These are phyloP conservation scores for Bubo bubo DNA, from an alignment of 2,113 vertebrate genomes.

Conservation along the genomic window DNA sequence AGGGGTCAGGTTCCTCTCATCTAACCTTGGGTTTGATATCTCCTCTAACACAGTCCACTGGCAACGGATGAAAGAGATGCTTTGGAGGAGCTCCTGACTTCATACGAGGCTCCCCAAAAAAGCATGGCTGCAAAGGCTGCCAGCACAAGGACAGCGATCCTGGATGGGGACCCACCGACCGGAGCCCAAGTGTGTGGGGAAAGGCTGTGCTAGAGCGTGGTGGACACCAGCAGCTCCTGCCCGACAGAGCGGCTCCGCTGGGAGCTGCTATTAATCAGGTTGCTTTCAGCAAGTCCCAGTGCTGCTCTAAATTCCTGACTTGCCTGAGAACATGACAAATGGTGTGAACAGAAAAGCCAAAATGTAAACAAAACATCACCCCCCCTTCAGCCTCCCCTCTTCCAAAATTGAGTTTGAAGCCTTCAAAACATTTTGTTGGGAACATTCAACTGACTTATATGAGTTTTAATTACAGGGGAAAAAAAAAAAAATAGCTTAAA, in stretches of 20 bases:
- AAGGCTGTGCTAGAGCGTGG: not conserved
- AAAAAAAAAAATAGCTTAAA: not conserved
- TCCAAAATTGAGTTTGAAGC: conserved; percentile 10
- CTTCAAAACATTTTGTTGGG: not conserved
- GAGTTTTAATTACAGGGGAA: not conserved
- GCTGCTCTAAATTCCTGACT: conserved; percentile 29
- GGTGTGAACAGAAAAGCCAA: conserved; percentile 20
- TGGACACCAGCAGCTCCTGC: not conserved
- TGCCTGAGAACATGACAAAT: conserved; percentile 35
- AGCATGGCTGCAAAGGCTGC: not conserved
- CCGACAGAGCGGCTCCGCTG: not conserved
- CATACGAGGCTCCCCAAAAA: not conserved
- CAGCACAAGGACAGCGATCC: not conserved
- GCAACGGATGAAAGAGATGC: not conserved
- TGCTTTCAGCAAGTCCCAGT: conserved; percentile 24
- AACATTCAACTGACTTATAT: not conserved
- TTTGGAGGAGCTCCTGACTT: not conserved
- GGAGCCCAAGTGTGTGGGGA: not conserved
- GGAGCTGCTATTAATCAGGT: conserved; percentile 30
- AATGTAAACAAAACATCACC: conserved; percentile 36
- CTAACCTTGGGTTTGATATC: not conserved
- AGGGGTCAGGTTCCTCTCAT: not conserved
- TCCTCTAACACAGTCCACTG: not conserved
- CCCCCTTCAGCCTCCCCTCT: not conserved
- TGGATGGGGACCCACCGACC: accelerated